These are phyloP conservation scores for Temnothorax nylanderi DNA, from an alignment of 1,140 invertebrate species.

Conservation along the genomic window DNA sequence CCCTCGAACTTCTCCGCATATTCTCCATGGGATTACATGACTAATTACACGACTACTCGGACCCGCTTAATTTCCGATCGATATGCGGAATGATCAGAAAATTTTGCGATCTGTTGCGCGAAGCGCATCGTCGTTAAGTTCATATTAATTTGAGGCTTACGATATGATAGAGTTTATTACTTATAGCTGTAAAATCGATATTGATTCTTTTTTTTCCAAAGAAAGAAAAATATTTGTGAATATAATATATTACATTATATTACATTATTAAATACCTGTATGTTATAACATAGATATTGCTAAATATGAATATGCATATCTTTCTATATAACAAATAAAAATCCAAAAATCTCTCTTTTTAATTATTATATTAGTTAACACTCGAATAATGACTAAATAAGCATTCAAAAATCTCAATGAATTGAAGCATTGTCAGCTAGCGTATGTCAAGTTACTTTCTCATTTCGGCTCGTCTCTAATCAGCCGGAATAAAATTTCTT, in stretches of 20 bases:
- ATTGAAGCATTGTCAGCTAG: neutral
- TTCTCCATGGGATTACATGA: constrained; percentile 37
- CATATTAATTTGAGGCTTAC: neutral
- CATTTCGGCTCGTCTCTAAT: neutral
- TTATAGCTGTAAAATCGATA: neutral
- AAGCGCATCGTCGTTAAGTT: neutral
- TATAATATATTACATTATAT: neutral
- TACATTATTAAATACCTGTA: neutral
- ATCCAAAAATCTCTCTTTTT: neutral
- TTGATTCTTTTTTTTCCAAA: neutral
- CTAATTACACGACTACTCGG: constrained; percentile 49
- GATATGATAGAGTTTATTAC: neutral
- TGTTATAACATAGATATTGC: neutral
- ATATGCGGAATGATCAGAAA: neutral
- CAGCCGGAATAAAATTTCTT: constrained; percentile 3
- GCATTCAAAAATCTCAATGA: neutral
- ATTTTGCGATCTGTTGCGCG: constrained; percentile 3
- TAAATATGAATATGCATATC: neutral
- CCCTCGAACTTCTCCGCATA: constrained; percentile 9
- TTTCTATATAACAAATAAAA: neutral
- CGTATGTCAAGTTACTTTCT: neutral
- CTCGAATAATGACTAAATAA: neutral
- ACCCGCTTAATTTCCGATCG: constrained; percentile 37
- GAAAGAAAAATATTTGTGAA: neutral
- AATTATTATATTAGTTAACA: neutral